Evolutionary conservation across 2,113 vertebrate genomes (phyloP), one percentile per base, ranked within the genome.

Genomic region (western clawed frog (Xenopus tropicalis)): DNA sequence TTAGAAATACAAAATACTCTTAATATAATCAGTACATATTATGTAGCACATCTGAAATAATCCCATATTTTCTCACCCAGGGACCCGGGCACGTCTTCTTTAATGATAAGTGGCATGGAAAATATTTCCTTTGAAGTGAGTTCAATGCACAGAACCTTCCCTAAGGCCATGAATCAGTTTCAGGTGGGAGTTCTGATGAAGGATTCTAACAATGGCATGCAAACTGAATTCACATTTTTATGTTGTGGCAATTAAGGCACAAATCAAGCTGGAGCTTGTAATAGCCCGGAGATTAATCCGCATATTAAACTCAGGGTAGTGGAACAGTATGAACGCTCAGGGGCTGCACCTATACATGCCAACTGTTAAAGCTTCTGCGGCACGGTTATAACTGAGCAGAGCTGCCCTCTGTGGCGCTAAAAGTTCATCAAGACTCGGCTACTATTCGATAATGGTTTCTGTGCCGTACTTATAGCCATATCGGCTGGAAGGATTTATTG

Each of bases 241-340:
- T 59, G 22, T 20, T 3, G 57, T 23, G 20, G 57, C 57, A 59
- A 59, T 59, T 22, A 59, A 59, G 2, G n/a, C 14, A 59, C 21
- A 20, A 59, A 59, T 59, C 57, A 59, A 23, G 57, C 57, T 24
- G 57, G 57, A 22, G 22, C 57, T 23, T 59, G 57, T 24, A 59
- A 14, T 13, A 22, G 12, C 57, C 57, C 21, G 10, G 2, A 23
- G 57, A 59, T 59, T 59, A 3, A 59, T 59, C 11, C 21, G 1
- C 57, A 1, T 59, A 59, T 59, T 59, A 59, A 23, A 59, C 11
- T 59, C 57, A 24, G 21, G 22, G 57, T 59, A 59, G 22, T 23
- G 13, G 21, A 59, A 21, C 3, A n/a, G 52, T n/a, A 10, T 19
- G n/a, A 56, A 7, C 22, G 57, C 11, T 59, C 57, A 16, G 57